Base-by-base conservation (phyloP, 2,888 invertebrate genomes). In the Cheilosia impressa region DNA sequence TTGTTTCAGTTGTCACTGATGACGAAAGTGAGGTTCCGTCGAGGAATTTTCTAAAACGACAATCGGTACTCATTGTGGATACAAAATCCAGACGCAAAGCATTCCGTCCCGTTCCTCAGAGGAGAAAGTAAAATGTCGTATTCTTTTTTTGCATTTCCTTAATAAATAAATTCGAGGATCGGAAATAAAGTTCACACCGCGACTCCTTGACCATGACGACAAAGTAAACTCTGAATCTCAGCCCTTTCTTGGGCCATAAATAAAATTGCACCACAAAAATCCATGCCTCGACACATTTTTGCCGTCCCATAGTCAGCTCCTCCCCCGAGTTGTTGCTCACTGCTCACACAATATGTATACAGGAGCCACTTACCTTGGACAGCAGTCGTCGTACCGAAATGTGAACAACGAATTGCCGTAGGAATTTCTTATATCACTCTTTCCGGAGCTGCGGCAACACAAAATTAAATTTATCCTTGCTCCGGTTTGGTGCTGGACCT, bases 11-110 rank as follows among this genome's bases (percentile, higher is more conserved):
- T 93, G 91, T 93, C 4, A 95, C 96, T 0, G 97, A 97, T 79
- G 97, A 97, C 87, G 97, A 97, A 89, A 96, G 96, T 87, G 97
- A 97, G 89, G 95, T 97, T 53, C 97, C 97, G 0, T 96, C 97
- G 0, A 93, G 97, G 62, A 95, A 95, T 84, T 95, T 94, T 90
- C 92, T 97, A 79, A 97, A 97, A 92, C 93, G 96, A 77, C 97
- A 97, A 91, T 96, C 97, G 0, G 96, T 96, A 89, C 91, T 97
- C 22, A 96, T 97, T 57, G 94, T 97, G 2, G 97, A 97, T 91
- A 95, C 97, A 7, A 97, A 96, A 90, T 96, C 95, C 87, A 93
- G 97, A 43, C 93, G 96, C 62, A 96, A 96, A 91, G 95, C 95
- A 6, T 95, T 95, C 89, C 91, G 95, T 71, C 90, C 93, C 13